Conservation (phyloP, 1,140 invertebrate species). For the Pygmarrhopalites habei region DNA sequence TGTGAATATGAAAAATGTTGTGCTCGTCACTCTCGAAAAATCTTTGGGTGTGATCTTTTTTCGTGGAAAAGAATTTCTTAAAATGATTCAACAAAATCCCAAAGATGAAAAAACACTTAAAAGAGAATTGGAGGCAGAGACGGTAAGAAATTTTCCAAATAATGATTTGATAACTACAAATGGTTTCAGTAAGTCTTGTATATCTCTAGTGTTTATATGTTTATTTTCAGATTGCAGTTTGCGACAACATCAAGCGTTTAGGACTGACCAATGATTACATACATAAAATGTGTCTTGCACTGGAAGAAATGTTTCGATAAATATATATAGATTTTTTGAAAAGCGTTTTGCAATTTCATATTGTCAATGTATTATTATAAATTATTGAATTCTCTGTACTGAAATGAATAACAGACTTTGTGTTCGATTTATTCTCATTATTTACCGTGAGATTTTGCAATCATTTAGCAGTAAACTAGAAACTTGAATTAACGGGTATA, state of each 20-base stretch:
- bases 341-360: too few relatives aligned
- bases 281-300: not conserved
- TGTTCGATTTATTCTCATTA: too few relatives aligned
- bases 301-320: slow-evolving; percentile 12
- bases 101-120: slow-evolving; percentile 8
- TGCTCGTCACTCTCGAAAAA: slow-evolving; percentile 4
- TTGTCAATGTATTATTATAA: too few relatives aligned
- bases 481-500: slow-evolving; percentile 15
- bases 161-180: too few relatives aligned
- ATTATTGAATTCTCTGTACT: too few relatives aligned
- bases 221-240: slow-evolving; percentile 12
- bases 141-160: too few relatives aligned
- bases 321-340: too few relatives aligned
- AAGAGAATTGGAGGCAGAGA: slow-evolving; percentile 13
- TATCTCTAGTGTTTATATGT: not conserved
- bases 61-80: slow-evolving; percentile 2
- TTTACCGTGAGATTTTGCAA: not conserved
- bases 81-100: slow-evolving; percentile 1
- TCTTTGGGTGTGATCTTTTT: slow-evolving; percentile 4
- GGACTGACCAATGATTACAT: slow-evolving; percentile 8
- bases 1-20: slow-evolving; percentile 10
- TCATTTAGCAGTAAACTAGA: not conserved
- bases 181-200: too few relatives aligned
- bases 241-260: slow-evolving; percentile 6
- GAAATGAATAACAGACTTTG: too few relatives aligned